These are phyloP conservation scores for Palythoa grandis DNA, from an alignment of 92 coral and sea anemone species.

Conservation along the genomic window DNA sequence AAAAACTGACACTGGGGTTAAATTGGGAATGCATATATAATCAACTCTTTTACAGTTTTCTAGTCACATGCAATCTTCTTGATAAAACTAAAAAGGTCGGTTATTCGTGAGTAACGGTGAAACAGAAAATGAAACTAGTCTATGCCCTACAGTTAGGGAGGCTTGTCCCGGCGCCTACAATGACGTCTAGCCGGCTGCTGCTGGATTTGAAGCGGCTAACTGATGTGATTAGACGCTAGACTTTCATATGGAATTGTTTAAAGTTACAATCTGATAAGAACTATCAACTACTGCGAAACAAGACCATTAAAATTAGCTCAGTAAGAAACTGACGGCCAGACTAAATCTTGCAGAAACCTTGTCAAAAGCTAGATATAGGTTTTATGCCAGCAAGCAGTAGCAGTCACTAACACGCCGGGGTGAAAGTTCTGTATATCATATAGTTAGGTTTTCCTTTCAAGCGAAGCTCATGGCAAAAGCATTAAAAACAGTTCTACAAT, in stretches of 20 bases:
- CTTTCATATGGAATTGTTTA: slow-evolving; percentile 37
- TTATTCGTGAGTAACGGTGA: not conserved
- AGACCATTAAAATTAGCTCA: slow-evolving; percentile 29
- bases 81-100: not conserved
- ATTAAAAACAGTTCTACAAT: not conserved
- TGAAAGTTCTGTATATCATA: too few species aligned
- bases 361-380: slow-evolving; percentile 4
- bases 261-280: slow-evolving; percentile 35
- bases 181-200: slow-evolving; percentile 4
- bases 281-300: slow-evolving; percentile 27
- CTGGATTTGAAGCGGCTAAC: slow-evolving; percentile 9
- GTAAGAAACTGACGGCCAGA: slow-evolving; percentile 12
- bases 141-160: too few species aligned
- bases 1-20: slow-evolving; percentile 4
- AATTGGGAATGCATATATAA: not conserved
- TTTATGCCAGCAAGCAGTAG: not conserved
- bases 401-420: not conserved
- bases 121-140: too few species aligned
- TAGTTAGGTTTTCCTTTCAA: not conserved
- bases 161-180: not conserved
- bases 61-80: not conserved
- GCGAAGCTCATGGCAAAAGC: not conserved
- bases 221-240: slow-evolving; percentile 16
- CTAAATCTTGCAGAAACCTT: not conserved
- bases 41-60: slow-evolving; percentile 3